These are phyloP conservation scores for Morinoia aosen DNA, from an alignment of 2,888 invertebrate genomes.

Conservation along the genomic window DNA sequence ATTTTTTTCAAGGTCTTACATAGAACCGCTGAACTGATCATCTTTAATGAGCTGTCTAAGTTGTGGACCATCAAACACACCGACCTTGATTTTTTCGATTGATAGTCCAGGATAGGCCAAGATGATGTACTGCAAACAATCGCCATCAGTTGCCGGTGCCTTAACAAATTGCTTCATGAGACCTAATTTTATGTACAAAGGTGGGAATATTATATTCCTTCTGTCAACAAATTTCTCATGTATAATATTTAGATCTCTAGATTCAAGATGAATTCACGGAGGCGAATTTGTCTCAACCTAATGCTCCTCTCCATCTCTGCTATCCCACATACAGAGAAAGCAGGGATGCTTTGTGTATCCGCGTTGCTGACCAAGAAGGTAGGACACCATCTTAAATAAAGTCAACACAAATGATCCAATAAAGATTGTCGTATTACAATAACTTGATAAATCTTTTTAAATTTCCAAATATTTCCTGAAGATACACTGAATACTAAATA, in stretches of 20 bases:
- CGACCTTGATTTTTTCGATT: background rate
- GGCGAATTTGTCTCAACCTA: background rate
- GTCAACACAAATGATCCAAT: background rate
- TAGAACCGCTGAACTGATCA: background rate
- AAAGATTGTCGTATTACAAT: background rate
- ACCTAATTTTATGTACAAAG: background rate
- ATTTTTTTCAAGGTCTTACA: background rate
- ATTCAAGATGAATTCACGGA: background rate
- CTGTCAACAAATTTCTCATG: background rate
- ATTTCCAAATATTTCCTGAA: too few species aligned
- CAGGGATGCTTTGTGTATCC: background rate
- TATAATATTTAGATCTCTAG: background rate
- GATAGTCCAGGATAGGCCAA: background rate
- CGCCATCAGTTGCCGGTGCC: background rate
- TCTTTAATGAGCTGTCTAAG: background rate
- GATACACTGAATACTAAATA: background rate
- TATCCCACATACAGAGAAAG: background rate
- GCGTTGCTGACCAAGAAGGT: background rate
- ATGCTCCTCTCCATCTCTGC: background rate
- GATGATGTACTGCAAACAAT: background rate
- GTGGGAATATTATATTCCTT: background rate
- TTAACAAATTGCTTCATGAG: background rate
- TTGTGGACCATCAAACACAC: background rate
- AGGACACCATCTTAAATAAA: background rate
- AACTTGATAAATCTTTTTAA: background rate